A percentile compares a stretch with the other conserved stretches of the same genome.
Conservation (phyloP, 2,113 vertebrate species). For the Mus spicilegus region DNA sequence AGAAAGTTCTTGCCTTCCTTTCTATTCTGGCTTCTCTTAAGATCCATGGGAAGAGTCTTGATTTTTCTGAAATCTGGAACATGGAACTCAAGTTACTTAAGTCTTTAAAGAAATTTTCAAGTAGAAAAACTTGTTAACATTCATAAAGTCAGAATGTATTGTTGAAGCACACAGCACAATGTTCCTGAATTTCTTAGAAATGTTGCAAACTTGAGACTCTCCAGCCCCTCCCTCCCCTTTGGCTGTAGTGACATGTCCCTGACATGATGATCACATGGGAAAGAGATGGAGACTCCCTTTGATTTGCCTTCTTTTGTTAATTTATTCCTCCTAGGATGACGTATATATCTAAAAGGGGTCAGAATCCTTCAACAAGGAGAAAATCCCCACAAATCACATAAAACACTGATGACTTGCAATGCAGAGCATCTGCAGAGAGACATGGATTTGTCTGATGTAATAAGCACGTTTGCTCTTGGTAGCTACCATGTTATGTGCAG, state of each 20-base stretch:
- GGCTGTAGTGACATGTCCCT: neutral
- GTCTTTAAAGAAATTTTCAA: neutral
- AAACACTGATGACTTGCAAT: neutral
- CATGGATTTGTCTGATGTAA: neutral
- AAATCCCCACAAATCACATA: neutral
- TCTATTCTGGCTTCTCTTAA: neutral
- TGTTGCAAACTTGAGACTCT: neutral
- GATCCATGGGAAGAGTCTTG: neutral
- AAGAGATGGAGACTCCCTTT: neutral
- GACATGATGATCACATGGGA: neutral
- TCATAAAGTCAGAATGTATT: neutral
- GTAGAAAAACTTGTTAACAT: neutral
- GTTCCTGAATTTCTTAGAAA: constrained; percentile 46
- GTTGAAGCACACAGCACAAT: neutral
- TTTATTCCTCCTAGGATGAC: neutral
- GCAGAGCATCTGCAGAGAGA: neutral
- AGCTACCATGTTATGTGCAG: neutral
- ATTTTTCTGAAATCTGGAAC: neutral
- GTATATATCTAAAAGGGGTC: neutral
- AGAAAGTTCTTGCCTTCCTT: constrained; percentile 8
- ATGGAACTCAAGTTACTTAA: neutral
- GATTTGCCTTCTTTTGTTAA: neutral
- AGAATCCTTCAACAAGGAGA: neutral
- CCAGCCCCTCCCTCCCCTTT: neutral
- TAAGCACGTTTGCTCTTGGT: neutral